phyloP scores from a whole-genome alignment of 2,888 invertebrate genomes.

The Drosophila setosimentum region DNA sequence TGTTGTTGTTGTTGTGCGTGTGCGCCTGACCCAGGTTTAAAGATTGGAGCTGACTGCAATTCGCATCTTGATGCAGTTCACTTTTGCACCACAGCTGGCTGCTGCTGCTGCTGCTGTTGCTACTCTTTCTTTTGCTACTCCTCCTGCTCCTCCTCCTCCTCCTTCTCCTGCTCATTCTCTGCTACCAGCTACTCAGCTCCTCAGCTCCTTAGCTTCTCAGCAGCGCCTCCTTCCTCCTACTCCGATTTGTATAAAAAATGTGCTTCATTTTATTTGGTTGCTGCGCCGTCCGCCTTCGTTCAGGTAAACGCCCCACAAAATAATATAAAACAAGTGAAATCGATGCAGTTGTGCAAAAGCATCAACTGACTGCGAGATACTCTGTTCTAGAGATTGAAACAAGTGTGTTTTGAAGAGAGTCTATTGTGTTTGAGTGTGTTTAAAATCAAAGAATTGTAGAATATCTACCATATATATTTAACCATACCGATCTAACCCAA shows the following conservation, averaged over 20 bases:
- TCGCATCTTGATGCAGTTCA: constrained; percentile 73
- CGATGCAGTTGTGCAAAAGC: neutral
- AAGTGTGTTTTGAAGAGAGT: neutral
- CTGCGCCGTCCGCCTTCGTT: constrained; percentile 78
- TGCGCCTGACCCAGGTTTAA: constrained; percentile 39
- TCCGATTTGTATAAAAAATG: constrained; percentile 78
- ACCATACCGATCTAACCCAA: too few relatives aligned
- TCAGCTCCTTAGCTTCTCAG: neutral
- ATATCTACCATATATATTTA: too few relatives aligned
- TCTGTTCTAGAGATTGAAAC: neutral
- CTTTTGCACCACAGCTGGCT: constrained; percentile 16
- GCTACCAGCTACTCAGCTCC: constrained; percentile 4
- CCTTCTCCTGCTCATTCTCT: neutral
- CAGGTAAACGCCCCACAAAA: constrained; percentile 80
- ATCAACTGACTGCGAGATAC: neutral
- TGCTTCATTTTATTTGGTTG: constrained; percentile 83
- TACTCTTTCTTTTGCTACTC: constrained; percentile 18
- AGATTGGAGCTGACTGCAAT: constrained; percentile 39
- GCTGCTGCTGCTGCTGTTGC: constrained; percentile 15
- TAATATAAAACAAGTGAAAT: constrained; percentile 40
- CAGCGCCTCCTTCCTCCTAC: too few relatives aligned
- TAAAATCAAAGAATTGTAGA: neutral
- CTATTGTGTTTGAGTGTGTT: neutral
- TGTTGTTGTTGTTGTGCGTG: constrained; percentile 48
- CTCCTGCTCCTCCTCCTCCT: neutral